A percentile compares a stretch with the other conserved stretches of the same genome.
Conservation (phyloP, 2,888 invertebrate genomes). For the Heteromyza rotundicornis region DNA sequence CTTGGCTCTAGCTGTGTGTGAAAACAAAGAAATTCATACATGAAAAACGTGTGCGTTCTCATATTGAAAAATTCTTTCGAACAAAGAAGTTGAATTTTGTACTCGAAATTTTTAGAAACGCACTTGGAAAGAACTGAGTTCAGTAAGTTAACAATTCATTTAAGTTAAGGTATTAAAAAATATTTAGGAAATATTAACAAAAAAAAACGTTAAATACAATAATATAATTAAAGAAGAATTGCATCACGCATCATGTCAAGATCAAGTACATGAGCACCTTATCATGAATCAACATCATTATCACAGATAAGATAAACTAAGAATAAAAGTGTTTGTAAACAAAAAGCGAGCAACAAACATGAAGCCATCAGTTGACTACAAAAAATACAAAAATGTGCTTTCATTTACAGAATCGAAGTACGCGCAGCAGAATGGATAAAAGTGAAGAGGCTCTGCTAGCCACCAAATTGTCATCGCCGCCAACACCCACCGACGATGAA, state of each 20-base stretch:
- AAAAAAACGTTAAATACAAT: too few relatives aligned
- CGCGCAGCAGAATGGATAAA: slow-evolving; percentile 31
- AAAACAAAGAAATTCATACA: slow-evolving; percentile 13
- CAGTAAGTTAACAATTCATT: too few relatives aligned
- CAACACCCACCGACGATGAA: slow-evolving; percentile 28
- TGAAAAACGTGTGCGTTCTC: background rate
- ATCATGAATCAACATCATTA: background rate
- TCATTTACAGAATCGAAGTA: slow-evolving; percentile 25
- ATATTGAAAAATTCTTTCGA: background rate
- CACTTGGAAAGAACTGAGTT: too few relatives aligned
- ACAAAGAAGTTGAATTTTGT: too few relatives aligned
- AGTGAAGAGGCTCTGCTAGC: slow-evolving; percentile 7
- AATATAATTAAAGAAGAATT: too few relatives aligned
- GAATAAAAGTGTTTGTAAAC: background rate
- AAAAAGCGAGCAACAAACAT: background rate
- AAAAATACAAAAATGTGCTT: slow-evolving; percentile 10
- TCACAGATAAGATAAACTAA: slow-evolving; percentile 10
- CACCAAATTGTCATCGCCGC: slow-evolving; percentile 14
- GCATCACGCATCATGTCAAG: too few relatives aligned
- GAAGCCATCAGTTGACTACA: too few relatives aligned
- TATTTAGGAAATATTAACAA: too few relatives aligned
- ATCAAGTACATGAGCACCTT: background rate
- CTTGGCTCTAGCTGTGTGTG: too few relatives aligned
- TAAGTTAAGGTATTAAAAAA: too few relatives aligned
- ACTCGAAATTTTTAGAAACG: too few relatives aligned